These are phyloP conservation scores for Lytechinus pictus DNA, from an alignment of 35 echinoderm and acorn worm genomes.

Conservation along the genomic window DNA sequence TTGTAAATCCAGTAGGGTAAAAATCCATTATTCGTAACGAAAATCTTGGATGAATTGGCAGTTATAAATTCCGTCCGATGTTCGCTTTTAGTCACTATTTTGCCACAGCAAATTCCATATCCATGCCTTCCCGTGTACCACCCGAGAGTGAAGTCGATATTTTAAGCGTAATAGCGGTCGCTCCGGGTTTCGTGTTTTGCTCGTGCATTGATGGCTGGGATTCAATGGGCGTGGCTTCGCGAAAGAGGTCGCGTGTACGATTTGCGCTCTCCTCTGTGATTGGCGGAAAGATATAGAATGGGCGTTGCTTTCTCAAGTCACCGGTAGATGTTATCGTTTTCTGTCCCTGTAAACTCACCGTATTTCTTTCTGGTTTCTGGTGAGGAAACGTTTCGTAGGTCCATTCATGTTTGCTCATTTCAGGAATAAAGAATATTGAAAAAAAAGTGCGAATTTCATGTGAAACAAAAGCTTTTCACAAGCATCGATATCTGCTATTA, in stretches of 20 bases:
- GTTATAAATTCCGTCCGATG: neutral
- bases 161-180: neutral
- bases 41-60: neutral
- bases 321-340: neutral
- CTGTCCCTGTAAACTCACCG: neutral
- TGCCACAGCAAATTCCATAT: neutral
- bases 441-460: neutral
- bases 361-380: neutral
- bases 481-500: neutral
- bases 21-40: neutral
- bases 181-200: neutral
- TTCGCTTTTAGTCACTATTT: neutral
- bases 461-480: neutral
- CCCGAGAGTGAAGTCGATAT: neutral
- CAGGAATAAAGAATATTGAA: neutral
- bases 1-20: neutral
- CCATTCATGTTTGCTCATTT: neutral
- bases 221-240: neutral
- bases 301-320: neutral
- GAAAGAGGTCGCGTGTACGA: neutral
- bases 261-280: neutral
- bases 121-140: neutral
- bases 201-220: neutral
- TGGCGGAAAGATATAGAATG: neutral
- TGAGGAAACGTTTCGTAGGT: neutral